phyloP scores from a whole-genome alignment of 2,888 invertebrate genomes.

The Hartigia nigra region DNA sequence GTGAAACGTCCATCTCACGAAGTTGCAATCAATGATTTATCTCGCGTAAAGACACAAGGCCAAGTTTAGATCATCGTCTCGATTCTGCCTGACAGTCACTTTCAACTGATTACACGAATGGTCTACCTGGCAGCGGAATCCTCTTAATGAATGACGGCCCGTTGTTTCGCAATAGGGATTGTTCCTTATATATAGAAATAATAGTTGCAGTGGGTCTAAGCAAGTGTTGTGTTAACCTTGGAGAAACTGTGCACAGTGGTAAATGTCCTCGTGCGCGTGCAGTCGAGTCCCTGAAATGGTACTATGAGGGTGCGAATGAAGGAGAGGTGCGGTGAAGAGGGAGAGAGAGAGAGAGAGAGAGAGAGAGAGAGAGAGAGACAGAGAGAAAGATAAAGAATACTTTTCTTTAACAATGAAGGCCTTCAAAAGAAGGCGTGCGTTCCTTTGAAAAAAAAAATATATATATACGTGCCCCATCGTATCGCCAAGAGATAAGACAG shows the following conservation, averaged over 20 bases:
- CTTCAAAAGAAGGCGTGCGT: background rate
- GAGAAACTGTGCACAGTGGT: background rate
- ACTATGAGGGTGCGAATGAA: background rate
- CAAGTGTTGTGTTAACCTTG: background rate
- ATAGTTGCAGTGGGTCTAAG: background rate
- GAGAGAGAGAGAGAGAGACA: too few species aligned
- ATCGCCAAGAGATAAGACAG: background rate
- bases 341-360: too few species aligned
- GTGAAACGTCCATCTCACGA: background rate
- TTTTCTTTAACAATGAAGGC: background rate
- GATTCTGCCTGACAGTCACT: slow-evolving; percentile 36
- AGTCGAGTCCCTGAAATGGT: background rate
- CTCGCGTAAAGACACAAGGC: slow-evolving; percentile 45
- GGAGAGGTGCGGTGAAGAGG: background rate
- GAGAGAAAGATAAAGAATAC: background rate
- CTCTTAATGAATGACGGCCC: background rate
- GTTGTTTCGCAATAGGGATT: background rate
- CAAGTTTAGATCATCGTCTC: slow-evolving; percentile 61
- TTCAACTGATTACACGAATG: slow-evolving; percentile 20
- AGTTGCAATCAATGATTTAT: slow-evolving; percentile 14
- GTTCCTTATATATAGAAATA: background rate
- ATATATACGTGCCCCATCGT: background rate
- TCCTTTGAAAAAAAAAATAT: background rate
- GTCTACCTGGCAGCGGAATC: background rate
- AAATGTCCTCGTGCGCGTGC: background rate